Base-by-base conservation (phyloP, 2,797 vertebrate genomes). In the Chaenodraco wilsoni region DNA sequence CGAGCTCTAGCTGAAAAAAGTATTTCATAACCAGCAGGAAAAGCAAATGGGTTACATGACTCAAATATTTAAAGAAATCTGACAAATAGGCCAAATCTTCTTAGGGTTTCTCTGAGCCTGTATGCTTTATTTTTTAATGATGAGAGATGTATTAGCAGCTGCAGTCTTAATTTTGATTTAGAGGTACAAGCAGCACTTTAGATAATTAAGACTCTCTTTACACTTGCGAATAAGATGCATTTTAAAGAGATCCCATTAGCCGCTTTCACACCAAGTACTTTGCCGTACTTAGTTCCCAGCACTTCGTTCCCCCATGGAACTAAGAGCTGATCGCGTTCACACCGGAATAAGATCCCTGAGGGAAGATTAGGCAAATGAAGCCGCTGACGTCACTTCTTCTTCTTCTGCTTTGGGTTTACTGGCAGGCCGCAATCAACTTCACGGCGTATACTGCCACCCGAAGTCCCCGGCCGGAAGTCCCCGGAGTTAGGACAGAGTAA, bases 51-150 rank as follows among this genome's bases (percentile, higher is more conserved):
- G 80, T 86, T 84, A 76, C 62, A 77, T 82, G 78, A 84, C 61
- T 86, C 79, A 74, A 84, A 82, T 67, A 65, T 78, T 37, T 37
- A 76, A 84, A 88, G 82, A 79, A 84, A 45, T 82, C 62, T 83
- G 59, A 83, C 67, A 89, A 90, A 88, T 83, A 79, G 82, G 84
- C 70, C 78, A 86, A 74, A 86, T 85, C 55, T 78, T 84, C 31
- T 21, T 60, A 76, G 70, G 57, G 67, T 62, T 76, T 84, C 67
- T 86, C 66, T 9, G 49, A 80, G 82, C 78, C 60, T 59, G 10
- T 79, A 79, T 80, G 62, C 58, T 64, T 62, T 56, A 27, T 77
- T 83, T 56, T 65, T 57, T 69, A 72, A 68, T 56, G 49, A 77
- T 56, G 62, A 67, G 64, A 64, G 27, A 72, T 50, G 66, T 72